These are phyloP conservation scores for Agriopis aurantiaria DNA, from an alignment of 2,888 invertebrate species.

Conservation along the genomic window DNA sequence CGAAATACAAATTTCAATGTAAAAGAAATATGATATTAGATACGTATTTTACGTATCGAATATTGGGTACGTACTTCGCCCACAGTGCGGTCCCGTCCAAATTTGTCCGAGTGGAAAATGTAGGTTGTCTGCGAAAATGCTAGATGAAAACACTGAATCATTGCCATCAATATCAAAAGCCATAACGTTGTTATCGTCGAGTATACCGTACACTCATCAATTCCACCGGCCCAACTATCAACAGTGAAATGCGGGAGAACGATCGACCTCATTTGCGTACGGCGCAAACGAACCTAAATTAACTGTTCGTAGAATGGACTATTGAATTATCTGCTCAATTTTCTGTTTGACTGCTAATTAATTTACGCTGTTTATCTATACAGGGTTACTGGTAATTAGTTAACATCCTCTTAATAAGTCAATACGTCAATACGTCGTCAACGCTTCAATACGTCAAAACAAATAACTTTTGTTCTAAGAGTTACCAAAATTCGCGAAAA, in stretches of 20 bases:
- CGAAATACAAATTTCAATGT: too few relatives aligned
- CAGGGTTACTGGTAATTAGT: neutral
- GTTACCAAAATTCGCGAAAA: too few relatives aligned
- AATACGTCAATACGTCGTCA: too few relatives aligned
- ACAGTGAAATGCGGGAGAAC: constrained; percentile 26
- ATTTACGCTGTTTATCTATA: neutral
- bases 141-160: neutral
- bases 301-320: constrained; percentile 9
- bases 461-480: too few relatives aligned
- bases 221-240: constrained; percentile 17
- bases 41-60: too few relatives aligned
- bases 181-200: constrained; percentile 1
- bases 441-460: too few relatives aligned
- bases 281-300: constrained; percentile 18
- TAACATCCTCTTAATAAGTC: too few relatives aligned
- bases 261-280: constrained; percentile 27
- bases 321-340: constrained; percentile 19
- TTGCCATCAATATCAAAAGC: constrained; percentile 6
- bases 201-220: constrained; percentile 17
- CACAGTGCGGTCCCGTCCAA: too few relatives aligned
- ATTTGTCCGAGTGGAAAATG: neutral
- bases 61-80: too few relatives aligned
- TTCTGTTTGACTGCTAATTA: constrained; percentile 4
- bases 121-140: neutral
- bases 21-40: too few relatives aligned